phyloP scores from a whole-genome alignment of 2,797 vertebrate genomes.

The Thripadectes ignobilis region DNA sequence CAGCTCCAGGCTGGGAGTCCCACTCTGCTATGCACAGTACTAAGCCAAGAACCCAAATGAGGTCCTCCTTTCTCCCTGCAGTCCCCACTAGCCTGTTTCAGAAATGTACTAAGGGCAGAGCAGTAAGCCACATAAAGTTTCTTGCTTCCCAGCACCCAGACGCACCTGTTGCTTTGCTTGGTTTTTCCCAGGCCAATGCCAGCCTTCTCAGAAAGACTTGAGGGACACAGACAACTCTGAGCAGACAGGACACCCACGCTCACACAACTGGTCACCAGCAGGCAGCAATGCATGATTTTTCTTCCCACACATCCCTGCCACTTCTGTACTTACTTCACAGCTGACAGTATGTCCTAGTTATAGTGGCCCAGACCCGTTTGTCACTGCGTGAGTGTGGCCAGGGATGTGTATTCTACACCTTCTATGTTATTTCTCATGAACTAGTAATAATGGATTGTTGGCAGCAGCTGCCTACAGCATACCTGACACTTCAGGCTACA shows the following conservation, averaged over 20 bases:
- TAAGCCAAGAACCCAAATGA: background rate
- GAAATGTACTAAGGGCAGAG: background rate
- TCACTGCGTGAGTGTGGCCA: no score
- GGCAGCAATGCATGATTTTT: background rate
- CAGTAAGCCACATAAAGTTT: background rate
- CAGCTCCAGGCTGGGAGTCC: background rate
- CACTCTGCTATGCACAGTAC: no score
- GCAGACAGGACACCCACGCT: accelerated
- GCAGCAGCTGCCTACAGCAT: no score
- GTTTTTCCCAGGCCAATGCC: background rate
- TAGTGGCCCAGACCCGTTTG: no score
- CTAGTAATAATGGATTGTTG: no score
- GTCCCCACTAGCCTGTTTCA: accelerated
- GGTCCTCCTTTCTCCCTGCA: background rate
- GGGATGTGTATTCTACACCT: no score
- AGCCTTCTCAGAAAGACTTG: accelerated
- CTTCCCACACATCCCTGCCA: background rate
- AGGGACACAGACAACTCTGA: background rate
- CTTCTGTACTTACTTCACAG: background rate
- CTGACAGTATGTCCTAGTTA: background rate
- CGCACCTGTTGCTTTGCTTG: background rate
- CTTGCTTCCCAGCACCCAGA: background rate
- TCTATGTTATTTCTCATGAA: no score
- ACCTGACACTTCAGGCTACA: no score
- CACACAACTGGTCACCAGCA: background rate